phyloP scores from a whole-genome alignment of 2,888 invertebrate genomes.

The Ophioninae sp. region DNA sequence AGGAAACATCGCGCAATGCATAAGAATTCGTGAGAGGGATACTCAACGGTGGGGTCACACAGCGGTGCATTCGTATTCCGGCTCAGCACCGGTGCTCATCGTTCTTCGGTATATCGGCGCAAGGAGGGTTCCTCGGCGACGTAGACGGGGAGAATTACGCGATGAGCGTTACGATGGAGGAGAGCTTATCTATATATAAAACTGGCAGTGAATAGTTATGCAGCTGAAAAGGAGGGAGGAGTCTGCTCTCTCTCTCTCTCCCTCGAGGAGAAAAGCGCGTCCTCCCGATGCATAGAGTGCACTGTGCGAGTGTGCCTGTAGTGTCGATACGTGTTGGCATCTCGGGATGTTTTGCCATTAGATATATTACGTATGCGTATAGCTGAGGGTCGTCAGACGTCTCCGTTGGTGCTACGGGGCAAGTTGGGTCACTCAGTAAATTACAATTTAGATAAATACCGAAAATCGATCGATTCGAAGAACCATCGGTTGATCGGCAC shows the following conservation, averaged over 20 bases:
- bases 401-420: not conserved
- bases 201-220: conserved; percentile 15
- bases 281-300: conserved; percentile 70
- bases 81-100: conserved; percentile 20
- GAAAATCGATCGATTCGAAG: too few species aligned
- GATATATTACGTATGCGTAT: not conserved
- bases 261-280: conserved; percentile 47
- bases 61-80: conserved; percentile 75
- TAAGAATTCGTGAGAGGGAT: conserved; percentile 66
- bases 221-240: conserved; percentile 5
- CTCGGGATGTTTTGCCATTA: conserved; percentile 49
- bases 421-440: conserved; percentile 10
- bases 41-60: conserved; percentile 44
- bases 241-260: conserved; percentile 21
- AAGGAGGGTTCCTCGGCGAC: conserved; percentile 9
- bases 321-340: conserved; percentile 75
- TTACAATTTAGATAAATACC: not conserved
- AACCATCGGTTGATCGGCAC: not conserved
- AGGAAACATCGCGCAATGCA: conserved; percentile 75
- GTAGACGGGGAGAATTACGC: conserved; percentile 30
- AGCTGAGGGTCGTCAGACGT: not conserved
- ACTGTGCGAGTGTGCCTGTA: conserved; percentile 77
- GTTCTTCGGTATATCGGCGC: conserved; percentile 63
- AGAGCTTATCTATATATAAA: conserved; percentile 3
- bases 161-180: conserved; percentile 37